Evolutionary conservation across 1,140 invertebrate species (phyloP).

Genomic region (Acyrthosiphon pisum): DNA sequence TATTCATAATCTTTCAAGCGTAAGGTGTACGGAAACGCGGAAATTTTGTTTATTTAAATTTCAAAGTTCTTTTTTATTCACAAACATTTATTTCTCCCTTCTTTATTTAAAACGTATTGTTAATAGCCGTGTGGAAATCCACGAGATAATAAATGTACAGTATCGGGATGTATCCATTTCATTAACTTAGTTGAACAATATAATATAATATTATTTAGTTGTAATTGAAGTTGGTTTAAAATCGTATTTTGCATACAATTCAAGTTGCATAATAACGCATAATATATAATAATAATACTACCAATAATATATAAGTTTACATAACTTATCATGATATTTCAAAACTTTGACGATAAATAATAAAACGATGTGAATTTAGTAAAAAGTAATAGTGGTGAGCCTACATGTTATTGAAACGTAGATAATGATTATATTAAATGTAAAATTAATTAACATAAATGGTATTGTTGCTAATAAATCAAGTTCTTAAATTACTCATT

Average conservation of each 20-base stretch:
- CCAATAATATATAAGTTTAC: not conserved
- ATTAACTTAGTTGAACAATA: not conserved
- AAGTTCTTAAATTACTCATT: not conserved
- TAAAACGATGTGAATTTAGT: not conserved
- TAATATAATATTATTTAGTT: not conserved
- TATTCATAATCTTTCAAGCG: not conserved
- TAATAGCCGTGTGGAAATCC: not conserved
- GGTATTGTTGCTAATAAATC: not conserved
- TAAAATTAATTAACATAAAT: not conserved
- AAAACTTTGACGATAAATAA: constrained; percentile 2
- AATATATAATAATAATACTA: not conserved
- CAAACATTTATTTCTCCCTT: not conserved
- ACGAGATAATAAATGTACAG: not conserved
- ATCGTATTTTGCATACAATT: not conserved
- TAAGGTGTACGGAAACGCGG: not conserved
- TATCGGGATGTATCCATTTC: not conserved
- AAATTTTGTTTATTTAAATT: not conserved
- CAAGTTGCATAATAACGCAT: not conserved
- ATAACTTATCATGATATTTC: not conserved
- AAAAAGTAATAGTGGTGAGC: not conserved
- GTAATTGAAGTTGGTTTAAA: not conserved
- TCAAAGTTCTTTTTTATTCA: not conserved
- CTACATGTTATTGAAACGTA: not conserved
- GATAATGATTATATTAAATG: not conserved
- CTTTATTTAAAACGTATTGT: not conserved